Percentiles rank a stretch among this genome's conserved stretches.
Conservation (phyloP, 2,113 vertebrate species). For the Panurus biarmicus region DNA sequence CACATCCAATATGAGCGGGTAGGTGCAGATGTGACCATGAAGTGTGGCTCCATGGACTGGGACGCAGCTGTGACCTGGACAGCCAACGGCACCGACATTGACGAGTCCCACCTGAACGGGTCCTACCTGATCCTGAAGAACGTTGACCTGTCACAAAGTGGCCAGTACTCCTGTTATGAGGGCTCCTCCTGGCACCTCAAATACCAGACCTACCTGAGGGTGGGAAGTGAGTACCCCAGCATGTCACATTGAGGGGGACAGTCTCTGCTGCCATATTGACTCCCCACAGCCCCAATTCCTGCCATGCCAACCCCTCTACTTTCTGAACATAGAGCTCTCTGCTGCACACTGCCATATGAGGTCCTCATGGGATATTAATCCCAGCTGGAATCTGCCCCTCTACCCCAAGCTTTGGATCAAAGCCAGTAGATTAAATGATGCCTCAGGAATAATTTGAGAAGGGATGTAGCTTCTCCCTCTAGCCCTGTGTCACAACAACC, state of each 20-base stretch:
- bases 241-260: neutral
- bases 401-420: neutral
- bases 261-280: neutral
- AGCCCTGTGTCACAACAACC: neutral
- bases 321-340: accelerated
- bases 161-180: slow-evolving; percentile 94
- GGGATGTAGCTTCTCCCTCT: neutral
- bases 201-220: slow-evolving; percentile 83
- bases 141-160: slow-evolving; percentile 79
- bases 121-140: slow-evolving; percentile 80
- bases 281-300: neutral
- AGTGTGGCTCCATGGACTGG: slow-evolving; percentile 84
- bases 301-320: neutral
- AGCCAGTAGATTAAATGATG: neutral
- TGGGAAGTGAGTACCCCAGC: slow-evolving; percentile 84
- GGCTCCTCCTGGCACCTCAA: slow-evolving; percentile 85
- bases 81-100: slow-evolving; percentile 88
- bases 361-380: neutral
- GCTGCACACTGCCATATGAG: accelerated
- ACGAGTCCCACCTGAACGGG: slow-evolving; percentile 76
- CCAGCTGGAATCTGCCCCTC: neutral
- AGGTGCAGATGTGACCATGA: slow-evolving; percentile 86
- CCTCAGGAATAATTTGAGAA: neutral
- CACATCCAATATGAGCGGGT: slow-evolving; percentile 84
- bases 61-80: slow-evolving; percentile 86